Base-by-base conservation (phyloP, 2,113 vertebrate species). In the Gallinago media region DNA sequence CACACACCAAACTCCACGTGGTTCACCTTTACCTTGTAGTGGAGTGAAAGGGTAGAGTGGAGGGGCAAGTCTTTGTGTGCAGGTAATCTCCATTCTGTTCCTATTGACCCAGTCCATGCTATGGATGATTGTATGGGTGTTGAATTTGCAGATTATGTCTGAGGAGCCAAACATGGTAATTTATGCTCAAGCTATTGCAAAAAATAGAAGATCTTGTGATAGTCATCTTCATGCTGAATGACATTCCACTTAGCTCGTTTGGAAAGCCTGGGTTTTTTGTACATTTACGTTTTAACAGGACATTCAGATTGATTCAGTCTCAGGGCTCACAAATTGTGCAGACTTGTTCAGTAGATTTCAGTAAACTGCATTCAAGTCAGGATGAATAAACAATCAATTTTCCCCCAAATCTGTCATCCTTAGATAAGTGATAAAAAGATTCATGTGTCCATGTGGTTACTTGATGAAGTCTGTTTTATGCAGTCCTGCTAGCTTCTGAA, bases 141-240 rank as follows among this genome's bases (percentile, higher is more conserved):
- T 82, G n/a, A 67, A 71, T 88, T 81, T 63, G 38, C 72, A 52
- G 29, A 8, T 92, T 75, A 66, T 80, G 84, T 80, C n/a, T 56
- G 25, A 72, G 21, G 9, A 85, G 29, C 7, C 31, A 27, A 74
- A 25, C 4, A 6, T 29, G 8, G 21, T 55, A 62, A 58, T 75
- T 82, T 6, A 1, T 88, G 40, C 36, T 85, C 49, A 6, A 55
- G 8, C 38, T 89, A 36, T 50, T 74, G 54, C 11, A 59, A 62
- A 73, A 87, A 52, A 9, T 5, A 58, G 14, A 46, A 71, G 15
- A 58, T 11, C n/a, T 89, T 71, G 26, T 65, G 36, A 6, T 52
- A 70, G 18, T 70, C 16, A 6, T 66, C 38, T 74, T 70, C 26
- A 19, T 56, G 9, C 29, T 80, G 18, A 83, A 11, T 67, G 23